These are phyloP conservation scores for Crenuchus spilurus DNA, from an alignment of 2,797 vertebrate genomes.

Conservation along the genomic window DNA sequence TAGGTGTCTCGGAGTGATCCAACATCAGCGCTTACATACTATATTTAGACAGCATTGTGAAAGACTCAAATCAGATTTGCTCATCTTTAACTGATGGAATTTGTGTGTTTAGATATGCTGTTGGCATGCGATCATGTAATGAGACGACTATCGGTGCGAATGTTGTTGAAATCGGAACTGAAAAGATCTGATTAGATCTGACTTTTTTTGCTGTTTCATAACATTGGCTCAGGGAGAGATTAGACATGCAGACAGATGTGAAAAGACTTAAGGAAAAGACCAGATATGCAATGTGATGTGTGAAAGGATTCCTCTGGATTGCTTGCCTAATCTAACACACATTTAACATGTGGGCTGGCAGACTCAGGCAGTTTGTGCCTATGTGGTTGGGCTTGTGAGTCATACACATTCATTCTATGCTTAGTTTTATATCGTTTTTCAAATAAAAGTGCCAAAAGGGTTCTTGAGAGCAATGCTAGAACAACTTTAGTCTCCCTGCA, in stretches of 20 bases:
- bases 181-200: conserved; percentile 4
- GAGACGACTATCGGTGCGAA: neutral
- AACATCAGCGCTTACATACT: neutral
- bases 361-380: too few species aligned
- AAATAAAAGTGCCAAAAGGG: too few species aligned
- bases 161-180: neutral
- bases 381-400: neutral
- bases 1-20: neutral
- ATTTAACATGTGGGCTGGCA: neutral
- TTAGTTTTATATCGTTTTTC: neutral
- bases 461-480: neutral
- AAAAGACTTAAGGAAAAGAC: neutral
- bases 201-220: neutral
- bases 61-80: neutral
- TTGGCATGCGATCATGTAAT: neutral
- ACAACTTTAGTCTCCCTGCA: neutral
- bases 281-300: neutral
- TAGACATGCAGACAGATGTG: neutral
- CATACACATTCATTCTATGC: neutral
- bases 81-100: neutral
- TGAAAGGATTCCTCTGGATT: neutral
- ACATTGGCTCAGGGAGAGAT: neutral
- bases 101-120: neutral
- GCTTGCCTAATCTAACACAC: neutral
- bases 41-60: neutral